Percentiles rank a stretch among this genome's conserved stretches.
Conservation (phyloP, 1,140 invertebrate species). For the Plectrocnemia conspersa region DNA sequence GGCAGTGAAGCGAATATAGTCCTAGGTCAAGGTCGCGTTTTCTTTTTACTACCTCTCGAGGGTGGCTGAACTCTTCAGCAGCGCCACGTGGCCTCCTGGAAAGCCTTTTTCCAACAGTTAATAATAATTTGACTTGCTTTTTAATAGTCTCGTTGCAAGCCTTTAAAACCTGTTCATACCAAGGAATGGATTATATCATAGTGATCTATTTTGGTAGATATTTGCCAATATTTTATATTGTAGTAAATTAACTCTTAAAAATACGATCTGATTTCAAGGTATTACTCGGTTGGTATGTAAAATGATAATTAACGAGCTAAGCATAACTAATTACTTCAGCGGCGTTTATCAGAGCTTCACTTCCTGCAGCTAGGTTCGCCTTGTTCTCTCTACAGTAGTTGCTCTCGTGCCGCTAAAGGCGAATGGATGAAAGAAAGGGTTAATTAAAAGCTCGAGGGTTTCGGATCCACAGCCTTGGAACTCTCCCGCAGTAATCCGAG, state of each 20-base stretch:
- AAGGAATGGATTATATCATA: no score
- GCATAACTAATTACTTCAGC: no score
- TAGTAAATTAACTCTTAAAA: no score
- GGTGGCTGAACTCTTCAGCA: slow-evolving; percentile 30
- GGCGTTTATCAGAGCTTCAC: no score
- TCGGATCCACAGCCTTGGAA: slow-evolving; percentile 4
- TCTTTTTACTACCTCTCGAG: slow-evolving; percentile 33
- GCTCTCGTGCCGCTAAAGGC: slow-evolving; percentile 17
- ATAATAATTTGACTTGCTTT: background rate
- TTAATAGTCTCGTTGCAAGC: background rate
- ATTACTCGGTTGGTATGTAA: no score
- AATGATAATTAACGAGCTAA: no score
- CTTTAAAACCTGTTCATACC: no score
- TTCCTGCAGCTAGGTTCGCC: background rate
- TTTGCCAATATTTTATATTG: no score
- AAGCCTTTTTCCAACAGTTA: slow-evolving; percentile 6
- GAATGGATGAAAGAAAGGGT: slow-evolving; percentile 28
- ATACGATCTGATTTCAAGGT: no score
- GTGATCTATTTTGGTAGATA: no score
- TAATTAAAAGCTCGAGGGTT: slow-evolving; percentile 31
- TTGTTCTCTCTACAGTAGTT: slow-evolving; percentile 2
- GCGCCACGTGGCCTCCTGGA: slow-evolving; percentile 28
- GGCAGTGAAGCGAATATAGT: slow-evolving; percentile 36
- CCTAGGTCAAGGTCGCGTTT: slow-evolving; percentile 36
- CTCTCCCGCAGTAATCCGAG: background rate